Evolutionary conservation across 2,797 vertebrate genomes (phyloP).

Genomic region (Poecilia wingei): DNA sequence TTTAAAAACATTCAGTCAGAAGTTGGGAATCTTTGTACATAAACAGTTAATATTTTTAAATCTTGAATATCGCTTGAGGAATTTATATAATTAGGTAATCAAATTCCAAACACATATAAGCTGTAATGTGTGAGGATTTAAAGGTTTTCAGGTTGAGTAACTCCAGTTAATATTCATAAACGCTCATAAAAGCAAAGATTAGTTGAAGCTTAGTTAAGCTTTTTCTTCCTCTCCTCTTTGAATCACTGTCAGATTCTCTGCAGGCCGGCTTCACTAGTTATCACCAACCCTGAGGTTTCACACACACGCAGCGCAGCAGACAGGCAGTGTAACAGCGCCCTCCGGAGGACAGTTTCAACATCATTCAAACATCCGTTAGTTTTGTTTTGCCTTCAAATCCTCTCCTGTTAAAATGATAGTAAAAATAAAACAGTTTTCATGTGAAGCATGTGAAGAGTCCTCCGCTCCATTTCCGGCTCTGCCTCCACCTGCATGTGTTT

Average conservation of each 20-base stretch:
- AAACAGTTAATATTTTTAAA: not conserved
- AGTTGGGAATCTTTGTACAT: not conserved
- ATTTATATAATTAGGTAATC: not conserved
- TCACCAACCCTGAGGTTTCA: slow-evolving; percentile 54
- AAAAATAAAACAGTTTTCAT: not conserved
- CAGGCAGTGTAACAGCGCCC: slow-evolving; percentile 52
- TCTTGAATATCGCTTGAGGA: not conserved
- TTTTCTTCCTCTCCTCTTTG: not conserved
- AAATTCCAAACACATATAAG: not conserved
- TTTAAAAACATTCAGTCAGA: not conserved
- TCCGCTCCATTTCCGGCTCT: slow-evolving; percentile 15
- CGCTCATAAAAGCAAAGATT: not conserved
- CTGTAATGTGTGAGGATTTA: not conserved
- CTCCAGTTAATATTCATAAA: slow-evolving; percentile 3
- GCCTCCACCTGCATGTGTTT: slow-evolving; percentile 43
- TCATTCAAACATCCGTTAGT: not conserved
- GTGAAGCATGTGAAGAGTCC: not conserved
- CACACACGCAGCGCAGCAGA: slow-evolving; percentile 63
- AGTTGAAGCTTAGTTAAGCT: not conserved
- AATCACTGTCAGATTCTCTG: slow-evolving; percentile 29
- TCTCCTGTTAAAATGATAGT: not conserved
- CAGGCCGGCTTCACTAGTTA: slow-evolving; percentile 57
- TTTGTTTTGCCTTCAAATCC: not conserved
- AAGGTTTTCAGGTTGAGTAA: not conserved
- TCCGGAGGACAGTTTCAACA: slow-evolving; percentile 23